Evolutionary conservation across 2,113 vertebrate species (phyloP).

Genomic region (Chionomys nivalis): DNA sequence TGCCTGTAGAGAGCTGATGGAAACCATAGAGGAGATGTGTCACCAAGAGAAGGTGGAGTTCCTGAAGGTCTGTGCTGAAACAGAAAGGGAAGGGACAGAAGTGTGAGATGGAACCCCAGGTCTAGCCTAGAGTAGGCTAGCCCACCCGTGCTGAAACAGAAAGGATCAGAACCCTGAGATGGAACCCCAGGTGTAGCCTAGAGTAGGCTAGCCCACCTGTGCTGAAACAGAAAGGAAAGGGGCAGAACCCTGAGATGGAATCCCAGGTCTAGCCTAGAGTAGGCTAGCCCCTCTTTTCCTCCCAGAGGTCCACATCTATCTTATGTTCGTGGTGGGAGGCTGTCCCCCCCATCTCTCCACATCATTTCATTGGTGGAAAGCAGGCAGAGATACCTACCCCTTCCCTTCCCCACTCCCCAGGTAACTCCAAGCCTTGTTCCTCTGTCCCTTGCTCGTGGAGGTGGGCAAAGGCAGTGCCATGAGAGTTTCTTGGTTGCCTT

Average conservation of each 20-base stretch:
- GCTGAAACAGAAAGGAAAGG: neutral
- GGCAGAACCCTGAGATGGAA: neutral
- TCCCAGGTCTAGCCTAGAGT: neutral
- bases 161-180: neutral
- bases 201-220: slow-evolving; percentile 34
- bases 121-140: neutral
- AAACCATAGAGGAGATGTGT: slow-evolving; percentile 89
- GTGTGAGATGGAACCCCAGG: neutral
- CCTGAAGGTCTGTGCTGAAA: slow-evolving; percentile 89
- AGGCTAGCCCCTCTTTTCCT: neutral
- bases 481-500: neutral
- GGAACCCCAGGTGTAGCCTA: neutral
- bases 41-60: slow-evolving; percentile 90
- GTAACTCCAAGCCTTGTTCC: neutral
- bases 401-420: neutral
- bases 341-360: neutral
- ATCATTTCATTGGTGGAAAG: rapidly evolving
- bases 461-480: neutral
- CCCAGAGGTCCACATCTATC: neutral
- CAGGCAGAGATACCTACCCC: neutral
- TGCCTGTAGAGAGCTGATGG: slow-evolving; percentile 93
- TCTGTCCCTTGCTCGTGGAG: neutral
- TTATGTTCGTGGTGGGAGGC: neutral
- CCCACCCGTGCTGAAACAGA: neutral
- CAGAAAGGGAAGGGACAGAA: neutral